Conservation (phyloP, 2,797 vertebrate genomes). For the Chaenodraco wilsoni region DNA sequence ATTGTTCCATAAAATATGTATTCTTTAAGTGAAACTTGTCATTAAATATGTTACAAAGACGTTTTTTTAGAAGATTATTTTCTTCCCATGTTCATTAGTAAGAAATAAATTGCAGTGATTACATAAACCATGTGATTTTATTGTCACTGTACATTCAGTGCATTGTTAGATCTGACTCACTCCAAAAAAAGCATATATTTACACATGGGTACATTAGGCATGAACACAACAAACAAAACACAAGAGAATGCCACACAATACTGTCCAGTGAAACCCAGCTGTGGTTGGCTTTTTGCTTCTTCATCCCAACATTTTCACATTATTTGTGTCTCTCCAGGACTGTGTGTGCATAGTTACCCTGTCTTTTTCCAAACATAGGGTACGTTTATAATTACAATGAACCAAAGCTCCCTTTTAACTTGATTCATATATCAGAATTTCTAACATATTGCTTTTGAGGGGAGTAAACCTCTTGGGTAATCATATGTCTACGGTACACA, state of each 20-base stretch:
- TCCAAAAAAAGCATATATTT: constrained; percentile 78
- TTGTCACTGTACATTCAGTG: constrained; percentile 83
- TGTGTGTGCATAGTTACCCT: constrained; percentile 61
- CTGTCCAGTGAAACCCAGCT: constrained; percentile 60
- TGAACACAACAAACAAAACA: constrained; percentile 79
- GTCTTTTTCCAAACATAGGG: constrained; percentile 43
- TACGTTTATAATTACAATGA: constrained; percentile 71
- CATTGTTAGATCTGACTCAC: constrained; percentile 76
- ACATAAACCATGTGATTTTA: constrained; percentile 83
- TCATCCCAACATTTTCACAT: constrained; percentile 41
- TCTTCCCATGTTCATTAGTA: background rate
- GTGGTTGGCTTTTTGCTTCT: constrained; percentile 47
- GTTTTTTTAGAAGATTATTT: background rate
- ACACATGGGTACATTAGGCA: constrained; percentile 76
- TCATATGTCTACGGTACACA: constrained; percentile 68
- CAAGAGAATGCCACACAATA: constrained; percentile 69
- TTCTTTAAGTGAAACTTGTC: background rate
- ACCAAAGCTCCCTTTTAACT: constrained; percentile 71
- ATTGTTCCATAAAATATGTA: background rate
- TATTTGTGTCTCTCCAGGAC: constrained; percentile 41
- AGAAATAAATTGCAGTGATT: constrained; percentile 55
- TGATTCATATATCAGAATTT: constrained; percentile 75
- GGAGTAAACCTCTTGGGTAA: constrained; percentile 76
- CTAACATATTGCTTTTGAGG: constrained; percentile 76
- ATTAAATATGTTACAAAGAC: background rate